Evolutionary conservation across 2,113 vertebrate species (phyloP).

Genomic region (Channa argus): DNA sequence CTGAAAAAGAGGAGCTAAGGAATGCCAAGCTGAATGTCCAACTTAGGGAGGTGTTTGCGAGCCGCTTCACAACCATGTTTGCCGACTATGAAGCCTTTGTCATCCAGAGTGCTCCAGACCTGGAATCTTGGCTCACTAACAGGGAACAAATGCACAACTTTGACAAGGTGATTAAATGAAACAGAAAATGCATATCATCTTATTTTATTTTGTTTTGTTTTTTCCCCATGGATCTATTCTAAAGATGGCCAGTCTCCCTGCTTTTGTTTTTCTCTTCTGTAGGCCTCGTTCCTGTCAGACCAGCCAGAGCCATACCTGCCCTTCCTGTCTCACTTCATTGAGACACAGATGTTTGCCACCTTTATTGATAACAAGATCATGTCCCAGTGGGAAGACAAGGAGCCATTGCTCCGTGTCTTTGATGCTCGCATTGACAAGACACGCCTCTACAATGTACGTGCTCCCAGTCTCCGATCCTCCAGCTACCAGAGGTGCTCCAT

Average conservation of each 20-base stretch:
- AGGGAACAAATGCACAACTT: conserved; percentile 97
- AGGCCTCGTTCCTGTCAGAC: conserved; percentile 95
- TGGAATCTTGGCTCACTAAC: conserved; percentile 93
- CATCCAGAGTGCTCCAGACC: conserved; percentile 90
- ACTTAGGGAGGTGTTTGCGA: conserved; percentile 92
- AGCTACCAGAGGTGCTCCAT: conserved; percentile 90
- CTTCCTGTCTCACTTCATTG: conserved; percentile 95
- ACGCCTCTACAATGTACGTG: conserved; percentile 88
- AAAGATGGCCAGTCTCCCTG: not conserved
- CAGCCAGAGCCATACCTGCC: conserved; percentile 94
- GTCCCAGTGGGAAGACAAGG: conserved; percentile 95
- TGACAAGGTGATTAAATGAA: conserved; percentile 87
- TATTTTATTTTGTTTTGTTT: too few species aligned
- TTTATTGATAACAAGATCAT: conserved; percentile 97
- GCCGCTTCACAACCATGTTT: conserved; percentile 91
- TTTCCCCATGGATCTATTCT: too few species aligned
- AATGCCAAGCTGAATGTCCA: conserved; percentile 90
- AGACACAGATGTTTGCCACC: conserved; percentile 97
- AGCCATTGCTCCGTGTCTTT: conserved; percentile 90
- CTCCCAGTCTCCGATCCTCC: conserved; percentile 88
- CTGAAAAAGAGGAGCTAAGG: conserved; percentile 87
- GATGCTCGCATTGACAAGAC: conserved; percentile 91
- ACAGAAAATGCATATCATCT: not conserved
- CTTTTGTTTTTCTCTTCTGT: not conserved
- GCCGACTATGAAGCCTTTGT: conserved; percentile 93